phyloP scores from a whole-genome alignment of 2,113 vertebrate genomes.

The Arizona elegans region DNA sequence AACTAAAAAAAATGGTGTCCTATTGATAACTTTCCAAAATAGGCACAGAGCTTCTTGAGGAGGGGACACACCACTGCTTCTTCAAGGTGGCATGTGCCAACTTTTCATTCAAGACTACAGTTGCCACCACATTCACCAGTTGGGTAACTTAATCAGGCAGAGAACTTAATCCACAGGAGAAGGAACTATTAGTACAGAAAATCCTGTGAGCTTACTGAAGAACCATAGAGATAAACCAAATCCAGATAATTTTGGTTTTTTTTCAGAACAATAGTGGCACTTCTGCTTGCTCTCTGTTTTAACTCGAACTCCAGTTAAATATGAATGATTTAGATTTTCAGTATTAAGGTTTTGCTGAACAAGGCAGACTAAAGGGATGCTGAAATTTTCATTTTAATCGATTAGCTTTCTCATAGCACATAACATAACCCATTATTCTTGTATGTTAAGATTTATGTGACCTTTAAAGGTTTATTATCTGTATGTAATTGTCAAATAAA shows the following conservation, averaged over 20 bases:
- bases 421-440: conserved; percentile 10
- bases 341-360: conserved; percentile 4
- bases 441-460: conserved; percentile 6
- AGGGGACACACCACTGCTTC: background rate
- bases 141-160: background rate
- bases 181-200: background rate
- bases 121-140: background rate
- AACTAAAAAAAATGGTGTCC: background rate
- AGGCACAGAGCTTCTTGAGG: background rate
- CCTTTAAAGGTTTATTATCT: conserved; percentile 23
- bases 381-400: conserved; percentile 4
- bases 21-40: background rate
- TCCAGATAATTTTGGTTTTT: background rate
- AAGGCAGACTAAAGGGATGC: background rate
- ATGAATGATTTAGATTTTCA: background rate
- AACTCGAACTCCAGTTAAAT: conserved; percentile 1
- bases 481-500: conserved; percentile 18
- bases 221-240: background rate
- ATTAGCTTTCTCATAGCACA: background rate
- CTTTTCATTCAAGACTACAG: background rate
- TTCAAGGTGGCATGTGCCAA: background rate
- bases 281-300: background rate
- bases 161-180: background rate
- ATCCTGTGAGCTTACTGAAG: background rate
- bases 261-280: background rate